Evolutionary conservation across 2,888 invertebrate genomes (phyloP), one percentile per base, ranked within the genome.

Genomic region (Dasypogon diadema): DNA sequence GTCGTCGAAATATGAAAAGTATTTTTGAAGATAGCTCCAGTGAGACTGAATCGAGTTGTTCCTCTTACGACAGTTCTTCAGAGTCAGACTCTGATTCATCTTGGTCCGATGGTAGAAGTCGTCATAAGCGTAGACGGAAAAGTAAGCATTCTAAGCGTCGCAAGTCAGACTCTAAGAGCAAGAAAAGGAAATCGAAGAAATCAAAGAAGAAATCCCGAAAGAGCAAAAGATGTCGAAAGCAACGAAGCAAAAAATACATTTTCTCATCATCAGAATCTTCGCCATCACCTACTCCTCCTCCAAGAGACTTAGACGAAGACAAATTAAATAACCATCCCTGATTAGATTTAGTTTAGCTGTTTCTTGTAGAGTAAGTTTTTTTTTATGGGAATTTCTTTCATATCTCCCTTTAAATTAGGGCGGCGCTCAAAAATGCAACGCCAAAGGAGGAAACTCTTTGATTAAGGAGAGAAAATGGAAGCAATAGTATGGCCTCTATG

Each of bases 21-120:
- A 75, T 77, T 5, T 75, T 74, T 68, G 77, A 77, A 58, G 77
- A 75, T 4, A 77, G 70, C 26, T 56, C 74, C 12, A 54, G 21
- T 30, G 70, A 70, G 5, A n/a, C 30, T 14, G 46, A 58, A 16
- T 55, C 55, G 2, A 55, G 46, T 68, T 42, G n/a, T 42, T 42
- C 42, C n/a, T 48, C 48, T 5, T 54, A 37, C 10, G 77, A 77
- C 18, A 72, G 55, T 22, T 55, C 34, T 14, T 56, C 73, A 1
- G 42, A 42, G 1, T 74, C 74, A 18, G 55, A 73, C 22, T 55
- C 72, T 5, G 74, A 74, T 60, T 58, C 58, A 30, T 58, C 58
- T 21, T 60, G 74, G 58, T 48, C 74, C n/a, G 26, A 21, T 58
- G 48, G 74, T 30, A 74, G 60, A 51, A 73, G 54, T 56, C 42